phyloP scores from a whole-genome alignment of 2,888 invertebrate species.

The Dryobota labecula region DNA sequence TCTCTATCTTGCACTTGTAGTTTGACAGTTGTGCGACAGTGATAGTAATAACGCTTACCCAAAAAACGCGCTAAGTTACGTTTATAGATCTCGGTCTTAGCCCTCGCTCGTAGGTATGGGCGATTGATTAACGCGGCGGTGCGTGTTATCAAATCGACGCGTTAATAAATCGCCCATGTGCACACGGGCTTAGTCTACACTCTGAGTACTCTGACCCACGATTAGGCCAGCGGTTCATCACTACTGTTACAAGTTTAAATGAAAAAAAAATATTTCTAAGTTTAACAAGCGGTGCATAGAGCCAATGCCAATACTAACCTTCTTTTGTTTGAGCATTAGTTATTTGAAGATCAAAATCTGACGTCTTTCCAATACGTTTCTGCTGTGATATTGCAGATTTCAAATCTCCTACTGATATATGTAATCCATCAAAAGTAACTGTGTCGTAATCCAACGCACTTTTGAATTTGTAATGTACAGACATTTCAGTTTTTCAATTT shows the following conservation, averaged over 20 bases:
- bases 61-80: not conserved
- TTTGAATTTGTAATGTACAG: conserved; percentile 99
- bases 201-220: not conserved
- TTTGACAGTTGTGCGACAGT: not conserved
- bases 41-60: not conserved
- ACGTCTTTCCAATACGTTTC: conserved; percentile 97
- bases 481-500: conserved; percentile 91
- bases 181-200: not conserved
- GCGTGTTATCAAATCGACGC: too few relatives aligned
- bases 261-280: not conserved
- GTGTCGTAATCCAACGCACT: conserved; percentile 98
- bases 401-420: conserved; percentile 98
- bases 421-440: conserved; percentile 98
- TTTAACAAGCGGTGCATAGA: not conserved
- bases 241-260: not conserved
- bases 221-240: not conserved
- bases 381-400: conserved; percentile 98
- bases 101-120: not conserved
- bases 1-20: not conserved
- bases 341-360: conserved; percentile 98
- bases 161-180: not conserved
- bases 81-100: not conserved
- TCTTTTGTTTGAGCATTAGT: conserved; percentile 99
- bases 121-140: not conserved
- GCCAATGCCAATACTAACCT: conserved; percentile 92